Base-by-base conservation (phyloP, 2,113 vertebrate species). In the Ctenodactylus gundi region DNA sequence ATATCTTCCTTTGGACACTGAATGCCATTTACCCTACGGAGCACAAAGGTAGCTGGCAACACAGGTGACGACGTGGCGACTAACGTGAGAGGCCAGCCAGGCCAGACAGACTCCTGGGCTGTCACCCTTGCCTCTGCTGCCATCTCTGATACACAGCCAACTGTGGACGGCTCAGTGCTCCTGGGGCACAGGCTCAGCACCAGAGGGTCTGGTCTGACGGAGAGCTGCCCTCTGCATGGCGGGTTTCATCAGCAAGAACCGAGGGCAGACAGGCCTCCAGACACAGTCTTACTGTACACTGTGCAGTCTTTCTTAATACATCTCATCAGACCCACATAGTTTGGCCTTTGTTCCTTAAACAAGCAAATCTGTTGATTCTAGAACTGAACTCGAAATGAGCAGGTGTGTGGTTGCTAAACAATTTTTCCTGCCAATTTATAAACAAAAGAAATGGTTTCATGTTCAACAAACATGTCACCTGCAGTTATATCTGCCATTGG, bases 371-470 rank as follows among this genome's bases (percentile, higher is more conserved):
- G 96, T 91, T 55, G 53, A 68, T 91, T 95, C 93, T 93, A 92
- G 92, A 88, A 34, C 49, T 65, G 67, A 84, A 70, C 78, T 91
- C 39, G 7, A 57, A 68, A 73, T 44, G 80, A 86, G 41, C 85
- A 93, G 88, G 96, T 93, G 64, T 90, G 36, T 39, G 60, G 25
- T 94, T 88, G 70, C 96, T 91, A 93, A 44, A 83, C 29, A 15
- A 80, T 34, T 55, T 81, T 53, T 36, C 25, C 51, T 85, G 77
- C 81, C 93, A 41, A 39, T 53, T 51, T 75, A 44, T 67, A 91
- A 78, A 96, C 93, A 97, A 97, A 91, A 95, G 73, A 80, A 95
- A 92, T 0, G 73, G 81, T 87, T 92, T 93, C 85, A 11, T 41
- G 85, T 92, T 87, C 86, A 58, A 67, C n/a, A 36, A 80, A 82